A percentile compares a stretch with the other conserved stretches of the same genome.
These are phyloP conservation scores for Entomobrya proxima DNA, from an alignment of 2,888 invertebrate genomes.

Conservation along the genomic window DNA sequence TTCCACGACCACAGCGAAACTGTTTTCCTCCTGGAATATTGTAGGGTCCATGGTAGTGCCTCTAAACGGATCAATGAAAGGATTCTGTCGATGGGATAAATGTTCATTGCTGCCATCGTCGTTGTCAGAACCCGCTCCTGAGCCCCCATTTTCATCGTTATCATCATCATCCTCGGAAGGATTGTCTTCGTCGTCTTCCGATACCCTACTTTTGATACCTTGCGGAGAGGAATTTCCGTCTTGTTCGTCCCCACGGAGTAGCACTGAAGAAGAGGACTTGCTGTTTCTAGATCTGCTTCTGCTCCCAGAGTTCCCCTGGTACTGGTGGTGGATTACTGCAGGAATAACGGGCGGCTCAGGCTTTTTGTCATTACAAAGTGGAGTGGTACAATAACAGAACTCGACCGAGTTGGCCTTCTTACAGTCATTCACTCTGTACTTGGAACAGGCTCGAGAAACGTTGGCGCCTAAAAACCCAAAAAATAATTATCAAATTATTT, in stretches of 20 bases:
- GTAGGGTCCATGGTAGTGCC: conserved; percentile 49
- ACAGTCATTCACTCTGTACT: conserved; percentile 69
- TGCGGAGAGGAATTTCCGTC: conserved; percentile 43
- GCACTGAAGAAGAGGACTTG: conserved; percentile 30
- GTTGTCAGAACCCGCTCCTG: conserved; percentile 45
- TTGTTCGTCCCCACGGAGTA: conserved; percentile 19
- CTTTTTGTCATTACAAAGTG: conserved; percentile 71
- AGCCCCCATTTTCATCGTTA: conserved; percentile 54
- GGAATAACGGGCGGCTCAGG: conserved; percentile 52
- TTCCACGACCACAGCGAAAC: conserved; percentile 33
- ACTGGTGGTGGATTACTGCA: conserved; percentile 52
- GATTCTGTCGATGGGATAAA: background rate
- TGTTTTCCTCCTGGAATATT: conserved; percentile 33
- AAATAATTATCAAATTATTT: conserved; percentile 4
- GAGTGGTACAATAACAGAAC: conserved; percentile 72
- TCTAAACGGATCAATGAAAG: conserved; percentile 54
- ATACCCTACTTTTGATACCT: conserved; percentile 46
- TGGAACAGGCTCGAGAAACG: conserved; percentile 71
- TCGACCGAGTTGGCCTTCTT: conserved; percentile 73
- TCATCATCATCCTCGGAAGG: conserved; percentile 46
- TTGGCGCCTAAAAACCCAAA: conserved; percentile 64
- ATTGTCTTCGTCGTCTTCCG: conserved; percentile 72
- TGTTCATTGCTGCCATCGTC: conserved; percentile 15
- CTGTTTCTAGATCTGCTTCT: background rate
- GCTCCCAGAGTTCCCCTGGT: conserved; percentile 27